Evolutionary conservation across 2,113 vertebrate species (phyloP).

Genomic region (Lophura nycthemera): DNA sequence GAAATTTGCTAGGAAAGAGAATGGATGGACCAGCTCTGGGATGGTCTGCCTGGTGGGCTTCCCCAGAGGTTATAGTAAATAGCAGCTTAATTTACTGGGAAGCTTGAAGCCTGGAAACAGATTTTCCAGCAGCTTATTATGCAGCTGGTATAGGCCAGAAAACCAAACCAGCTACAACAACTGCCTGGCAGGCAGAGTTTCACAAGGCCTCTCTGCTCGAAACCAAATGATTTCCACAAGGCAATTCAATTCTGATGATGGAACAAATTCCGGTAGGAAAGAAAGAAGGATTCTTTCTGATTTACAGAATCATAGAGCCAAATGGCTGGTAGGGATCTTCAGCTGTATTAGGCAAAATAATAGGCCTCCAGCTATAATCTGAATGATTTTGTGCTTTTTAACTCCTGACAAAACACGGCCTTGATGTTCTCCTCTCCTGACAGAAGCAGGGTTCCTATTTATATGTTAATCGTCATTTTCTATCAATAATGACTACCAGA

Average conservation of each 20-base stretch:
- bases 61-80: background rate
- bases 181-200: background rate
- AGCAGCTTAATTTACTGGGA: background rate
- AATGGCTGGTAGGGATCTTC: background rate
- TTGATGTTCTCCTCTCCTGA: background rate
- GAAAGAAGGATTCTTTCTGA: background rate
- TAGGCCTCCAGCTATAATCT: background rate
- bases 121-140: background rate
- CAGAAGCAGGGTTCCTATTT: background rate
- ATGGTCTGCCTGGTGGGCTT: background rate
- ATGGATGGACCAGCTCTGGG: background rate
- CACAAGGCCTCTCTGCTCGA: background rate
- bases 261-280: background rate
- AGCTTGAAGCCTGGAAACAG: background rate
- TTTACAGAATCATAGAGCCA: background rate
- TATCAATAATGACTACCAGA: background rate
- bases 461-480: background rate
- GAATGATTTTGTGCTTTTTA: background rate
- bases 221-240: background rate
- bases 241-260: background rate
- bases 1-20: background rate
- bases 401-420: background rate
- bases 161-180: background rate
- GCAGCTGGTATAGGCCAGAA: background rate
- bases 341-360: background rate